Conservation (phyloP, 2,888 invertebrate genomes). For the Nomada ferruginata region DNA sequence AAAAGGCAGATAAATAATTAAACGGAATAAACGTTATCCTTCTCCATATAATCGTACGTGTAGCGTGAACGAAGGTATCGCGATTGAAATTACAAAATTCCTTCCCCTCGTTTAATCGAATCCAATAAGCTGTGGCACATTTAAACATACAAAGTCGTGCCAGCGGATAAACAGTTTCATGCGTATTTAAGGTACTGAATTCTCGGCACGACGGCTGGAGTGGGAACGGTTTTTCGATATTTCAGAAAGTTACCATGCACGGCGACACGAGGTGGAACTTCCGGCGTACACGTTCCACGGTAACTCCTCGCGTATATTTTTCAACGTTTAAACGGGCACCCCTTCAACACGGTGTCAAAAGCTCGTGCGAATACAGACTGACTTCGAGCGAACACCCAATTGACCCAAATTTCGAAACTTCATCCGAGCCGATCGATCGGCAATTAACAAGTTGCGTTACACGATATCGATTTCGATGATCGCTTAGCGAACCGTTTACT, state of each 20-base stretch:
- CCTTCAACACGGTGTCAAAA: conserved; percentile 17
- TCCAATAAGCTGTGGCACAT: too few species aligned
- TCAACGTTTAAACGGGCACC: conserved; percentile 2
- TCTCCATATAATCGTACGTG: too few species aligned
- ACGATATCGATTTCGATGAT: conserved; percentile 24
- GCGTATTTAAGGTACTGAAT: neutral
- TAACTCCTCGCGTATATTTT: neutral
- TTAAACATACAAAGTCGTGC: too few species aligned
- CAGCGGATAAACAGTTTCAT: too few species aligned
- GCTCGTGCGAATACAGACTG: neutral
- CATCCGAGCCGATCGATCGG: conserved; percentile 22
- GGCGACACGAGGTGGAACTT: conserved; percentile 7
- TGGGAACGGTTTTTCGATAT: conserved; percentile 10
- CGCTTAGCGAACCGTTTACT: conserved; percentile 17
- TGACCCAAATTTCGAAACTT: conserved; percentile 33
- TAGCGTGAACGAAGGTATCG: too few species aligned
- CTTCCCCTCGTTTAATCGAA: too few species aligned
- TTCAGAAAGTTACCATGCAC: neutral
- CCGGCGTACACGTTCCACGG: neutral
- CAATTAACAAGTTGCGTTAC: conserved; percentile 43
- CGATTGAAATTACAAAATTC: too few species aligned
- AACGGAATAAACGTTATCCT: too few species aligned
- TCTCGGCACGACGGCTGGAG: neutral
- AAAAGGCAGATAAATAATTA: too few species aligned
- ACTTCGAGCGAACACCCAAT: conserved; percentile 29